Base-by-base conservation (phyloP, 2,888 invertebrate species). In the Sinopyrophorus schimmeli region DNA sequence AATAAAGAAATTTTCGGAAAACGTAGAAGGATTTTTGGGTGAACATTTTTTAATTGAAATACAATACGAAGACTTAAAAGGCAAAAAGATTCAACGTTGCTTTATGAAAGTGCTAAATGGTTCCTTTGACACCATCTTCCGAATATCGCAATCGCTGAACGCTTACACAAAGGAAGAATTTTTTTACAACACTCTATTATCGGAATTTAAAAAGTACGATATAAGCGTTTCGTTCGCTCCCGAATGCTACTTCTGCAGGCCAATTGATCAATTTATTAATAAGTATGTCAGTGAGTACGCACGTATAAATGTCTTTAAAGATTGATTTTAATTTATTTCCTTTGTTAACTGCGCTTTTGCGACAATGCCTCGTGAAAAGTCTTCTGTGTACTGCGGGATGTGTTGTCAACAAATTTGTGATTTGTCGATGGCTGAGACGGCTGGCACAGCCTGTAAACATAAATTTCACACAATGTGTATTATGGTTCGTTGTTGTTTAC, bases 141-240 rank as follows among this genome's bases (percentile, higher is more conserved):
- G 51, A 28, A 34, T 54, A 21, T 37, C 44, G 9, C 6, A 32
- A 15, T 53, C 51, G 2, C 26, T 34, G 5, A 54, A 54, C 18
- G 59, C 62, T 5, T 70, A 61, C 48, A 63, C 63, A 35, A 70
- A 68, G 40, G 70, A 70, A 55, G 52, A 61, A 5, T 60, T 62
- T 40, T 63, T 62, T 17, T 70, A 67, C 39, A 56, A 55, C 3
- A 27, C 30, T 4, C 40, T 69, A n/a, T 23, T 65, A 14, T 57
- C 54, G 2, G 53, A 59, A 38, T 59, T 61, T 38, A 43, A 55
- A 28, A 43, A 51, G 3, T 47, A 49, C 37, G 54, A 58, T 11
- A 55, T 67, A 12, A 54, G 62, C 23, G 51, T 53, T 9, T 42
- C 51, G n/a, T 69, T 64, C 46, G 57, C 59, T 7, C 64, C 69